Evolutionary conservation across 1,140 invertebrate genomes (phyloP).

Genomic region (Magallana ariakensis): DNA sequence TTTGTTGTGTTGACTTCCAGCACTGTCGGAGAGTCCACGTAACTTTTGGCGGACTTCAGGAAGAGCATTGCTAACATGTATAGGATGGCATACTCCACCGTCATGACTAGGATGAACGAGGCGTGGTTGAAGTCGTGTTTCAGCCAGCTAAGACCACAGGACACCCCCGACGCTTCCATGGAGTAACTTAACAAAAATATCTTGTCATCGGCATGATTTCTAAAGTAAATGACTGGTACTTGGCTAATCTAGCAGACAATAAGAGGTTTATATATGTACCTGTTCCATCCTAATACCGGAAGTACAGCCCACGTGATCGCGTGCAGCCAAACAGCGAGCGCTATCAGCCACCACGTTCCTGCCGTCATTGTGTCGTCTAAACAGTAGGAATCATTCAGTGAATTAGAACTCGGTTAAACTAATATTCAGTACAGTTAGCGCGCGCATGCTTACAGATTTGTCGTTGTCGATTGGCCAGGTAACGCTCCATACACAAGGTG

Average conservation of each 20-base stretch:
- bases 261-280: conserved; percentile 59
- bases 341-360: conserved; percentile 55
- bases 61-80: conserved; percentile 53
- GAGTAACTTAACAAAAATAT: conserved; percentile 60
- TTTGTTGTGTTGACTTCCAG: conserved; percentile 17
- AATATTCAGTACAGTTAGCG: too few relatives aligned
- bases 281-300: conserved; percentile 70
- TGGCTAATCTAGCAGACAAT: not conserved
- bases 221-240: not conserved
- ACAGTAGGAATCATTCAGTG: conserved; percentile 23
- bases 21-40: not conserved
- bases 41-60: conserved; percentile 38
- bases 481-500: conserved; percentile 77
- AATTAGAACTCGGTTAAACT: not conserved
- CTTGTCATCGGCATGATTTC: not conserved
- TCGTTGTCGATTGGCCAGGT: conserved; percentile 59
- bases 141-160: conserved; percentile 69
- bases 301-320: conserved; percentile 65
- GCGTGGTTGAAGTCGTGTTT: conserved; percentile 62
- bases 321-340: conserved; percentile 55
- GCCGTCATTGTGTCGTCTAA: conserved; percentile 49
- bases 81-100: conserved; percentile 50
- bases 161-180: conserved; percentile 63
- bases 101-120: conserved; percentile 61
- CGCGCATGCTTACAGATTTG: conserved; percentile 61